Conservation (phyloP, 2,797 vertebrate species). For the Urophycis tenuis region DNA sequence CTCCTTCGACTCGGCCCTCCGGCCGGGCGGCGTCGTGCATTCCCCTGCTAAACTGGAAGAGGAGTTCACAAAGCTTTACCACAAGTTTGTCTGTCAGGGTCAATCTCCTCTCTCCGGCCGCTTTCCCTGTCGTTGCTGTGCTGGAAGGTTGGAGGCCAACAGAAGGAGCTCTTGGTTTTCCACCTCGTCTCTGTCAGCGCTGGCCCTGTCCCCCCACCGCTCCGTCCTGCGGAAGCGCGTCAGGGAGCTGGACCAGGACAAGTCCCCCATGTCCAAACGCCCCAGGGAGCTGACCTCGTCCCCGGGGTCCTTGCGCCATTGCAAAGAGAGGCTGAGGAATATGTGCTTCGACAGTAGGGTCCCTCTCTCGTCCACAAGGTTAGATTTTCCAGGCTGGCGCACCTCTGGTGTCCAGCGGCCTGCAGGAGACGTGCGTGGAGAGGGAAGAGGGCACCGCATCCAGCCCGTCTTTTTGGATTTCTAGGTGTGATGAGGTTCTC, state of each 20-base stretch:
- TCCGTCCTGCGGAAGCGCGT: slow-evolving; percentile 58
- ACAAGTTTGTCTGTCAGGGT: slow-evolving; percentile 50
- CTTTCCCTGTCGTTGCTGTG: slow-evolving; percentile 53
- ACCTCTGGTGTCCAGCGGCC: too few species aligned
- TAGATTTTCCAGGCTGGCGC: too few species aligned
- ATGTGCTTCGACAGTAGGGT: background rate
- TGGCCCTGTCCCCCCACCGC: slow-evolving; percentile 57
- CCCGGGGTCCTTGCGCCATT: slow-evolving; percentile 47
- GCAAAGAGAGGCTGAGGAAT: slow-evolving; percentile 26
- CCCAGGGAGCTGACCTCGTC: slow-evolving; percentile 46
- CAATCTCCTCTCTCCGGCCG: slow-evolving; percentile 1
- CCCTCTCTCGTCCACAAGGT: background rate
- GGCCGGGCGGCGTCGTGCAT: rapidly evolving
- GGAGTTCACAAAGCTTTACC: slow-evolving; percentile 62
- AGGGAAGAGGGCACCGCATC: slow-evolving; percentile 11
- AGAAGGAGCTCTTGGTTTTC: slow-evolving; percentile 27
- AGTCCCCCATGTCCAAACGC: slow-evolving; percentile 54
- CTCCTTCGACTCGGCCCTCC: slow-evolving; percentile 40
- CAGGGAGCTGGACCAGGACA: slow-evolving; percentile 37
- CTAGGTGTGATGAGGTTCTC: too few species aligned
- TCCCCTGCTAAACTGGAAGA: slow-evolving; percentile 46
- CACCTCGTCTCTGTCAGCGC: slow-evolving; percentile 37
- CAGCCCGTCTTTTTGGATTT: background rate
- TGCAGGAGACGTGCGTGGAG: too few species aligned
- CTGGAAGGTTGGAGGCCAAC: slow-evolving; percentile 1